These are phyloP conservation scores for Catalaphyllia jardinei DNA, from an alignment of 64 coral and sea anemone genomes.

Conservation along the genomic window DNA sequence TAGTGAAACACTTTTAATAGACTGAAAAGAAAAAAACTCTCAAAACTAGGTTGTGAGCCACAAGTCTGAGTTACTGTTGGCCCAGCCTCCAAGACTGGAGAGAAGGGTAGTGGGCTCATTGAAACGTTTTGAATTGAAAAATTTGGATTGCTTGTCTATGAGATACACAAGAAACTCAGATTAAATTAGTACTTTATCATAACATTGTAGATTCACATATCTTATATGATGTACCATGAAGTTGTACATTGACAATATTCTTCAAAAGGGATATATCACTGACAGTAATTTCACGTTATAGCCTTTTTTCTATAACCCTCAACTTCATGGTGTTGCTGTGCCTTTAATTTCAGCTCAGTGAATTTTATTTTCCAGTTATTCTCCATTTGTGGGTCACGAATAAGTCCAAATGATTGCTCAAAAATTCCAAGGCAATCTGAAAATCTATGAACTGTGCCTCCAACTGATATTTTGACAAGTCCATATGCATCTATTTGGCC, in stretches of 20 bases:
- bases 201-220: neutral
- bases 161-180: too few relatives aligned
- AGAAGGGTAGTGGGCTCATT: too few relatives aligned
- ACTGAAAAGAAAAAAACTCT: too few relatives aligned
- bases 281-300: neutral
- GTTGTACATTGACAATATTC: neutral
- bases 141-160: too few relatives aligned
- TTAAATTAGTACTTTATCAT: too few relatives aligned
- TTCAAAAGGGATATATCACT: neutral
- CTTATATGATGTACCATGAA: neutral
- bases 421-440: slow-evolving; percentile 86
- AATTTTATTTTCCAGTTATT: slow-evolving; percentile 99
- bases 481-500: slow-evolving; percentile 82
- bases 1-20: too few relatives aligned
- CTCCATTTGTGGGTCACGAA: slow-evolving; percentile 75
- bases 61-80: too few relatives aligned
- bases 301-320: slow-evolving; percentile 18
- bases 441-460: slow-evolving; percentile 88
- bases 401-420: slow-evolving; percentile 91
- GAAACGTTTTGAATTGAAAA: too few relatives aligned
- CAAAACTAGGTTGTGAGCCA: too few relatives aligned
- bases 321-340: slow-evolving; percentile 34
- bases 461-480: slow-evolving; percentile 61
- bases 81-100: too few relatives aligned
- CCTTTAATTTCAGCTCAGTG: slow-evolving; percentile 86